Percentiles rank a stretch among this genome's conserved stretches.
Evolutionary conservation across 2,797 vertebrate genomes (phyloP).

Genomic region (Micrastur ruficollis): DNA sequence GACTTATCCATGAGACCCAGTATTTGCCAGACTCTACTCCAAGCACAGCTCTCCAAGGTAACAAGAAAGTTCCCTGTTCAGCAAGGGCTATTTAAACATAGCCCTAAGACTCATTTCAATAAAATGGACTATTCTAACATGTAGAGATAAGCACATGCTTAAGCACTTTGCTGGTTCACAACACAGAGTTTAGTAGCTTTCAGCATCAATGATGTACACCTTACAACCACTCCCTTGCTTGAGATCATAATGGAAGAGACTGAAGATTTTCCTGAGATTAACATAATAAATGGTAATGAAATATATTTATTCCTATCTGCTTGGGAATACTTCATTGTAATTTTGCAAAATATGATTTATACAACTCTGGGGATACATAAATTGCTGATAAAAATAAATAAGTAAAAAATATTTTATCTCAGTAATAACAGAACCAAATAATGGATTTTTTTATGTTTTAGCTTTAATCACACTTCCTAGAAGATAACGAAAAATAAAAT

Average conservation of each 20-base stretch:
- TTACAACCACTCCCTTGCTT: slow-evolving; percentile 3
- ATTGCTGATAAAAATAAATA: background rate
- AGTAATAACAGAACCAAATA: background rate
- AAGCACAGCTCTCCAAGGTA: background rate
- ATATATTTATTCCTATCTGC: background rate
- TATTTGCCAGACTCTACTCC: background rate
- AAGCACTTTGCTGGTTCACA: background rate
- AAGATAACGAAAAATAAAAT: background rate
- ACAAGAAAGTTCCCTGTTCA: background rate
- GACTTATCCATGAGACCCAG: background rate
- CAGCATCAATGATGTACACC: background rate
- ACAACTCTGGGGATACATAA: background rate
- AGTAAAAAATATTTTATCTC: background rate
- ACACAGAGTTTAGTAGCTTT: background rate
- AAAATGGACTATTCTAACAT: background rate
- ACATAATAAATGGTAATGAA: background rate
- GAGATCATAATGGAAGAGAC: background rate
- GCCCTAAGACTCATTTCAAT: background rate
- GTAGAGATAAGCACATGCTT: background rate
- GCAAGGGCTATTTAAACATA: background rate
- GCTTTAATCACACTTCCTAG: background rate
- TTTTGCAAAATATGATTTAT: background rate
- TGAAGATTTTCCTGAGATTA: slow-evolving; percentile 6
- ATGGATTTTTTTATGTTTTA: background rate
- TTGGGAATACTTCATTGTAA: slow-evolving; percentile 1